These are phyloP conservation scores for Phodopus roborovskii DNA, from an alignment of 2,113 vertebrate species.

Conservation along the genomic window DNA sequence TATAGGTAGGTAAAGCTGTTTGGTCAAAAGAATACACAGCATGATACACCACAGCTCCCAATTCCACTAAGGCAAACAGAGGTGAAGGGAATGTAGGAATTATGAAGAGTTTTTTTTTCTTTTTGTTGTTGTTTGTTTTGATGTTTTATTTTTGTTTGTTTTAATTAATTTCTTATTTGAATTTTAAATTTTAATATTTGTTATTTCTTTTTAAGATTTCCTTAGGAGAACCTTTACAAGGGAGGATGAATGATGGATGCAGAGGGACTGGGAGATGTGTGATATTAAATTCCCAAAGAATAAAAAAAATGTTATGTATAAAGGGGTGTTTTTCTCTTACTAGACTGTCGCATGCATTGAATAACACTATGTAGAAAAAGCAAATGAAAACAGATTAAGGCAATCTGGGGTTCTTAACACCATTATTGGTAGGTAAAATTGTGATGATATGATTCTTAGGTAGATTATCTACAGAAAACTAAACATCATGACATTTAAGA, in stretches of 20 bases:
- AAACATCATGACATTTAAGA: constrained; percentile 12
- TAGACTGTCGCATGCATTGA: background rate
- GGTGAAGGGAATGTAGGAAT: background rate
- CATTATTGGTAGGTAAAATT: background rate
- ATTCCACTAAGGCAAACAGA: background rate
- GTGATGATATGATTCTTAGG: background rate
- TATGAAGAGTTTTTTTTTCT: background rate
- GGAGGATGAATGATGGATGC: background rate
- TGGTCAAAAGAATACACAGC: background rate
- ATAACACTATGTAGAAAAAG: background rate
- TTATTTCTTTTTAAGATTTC: background rate
- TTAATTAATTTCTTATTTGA: background rate
- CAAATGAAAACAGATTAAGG: background rate
- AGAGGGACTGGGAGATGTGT: background rate
- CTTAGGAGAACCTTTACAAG: background rate
- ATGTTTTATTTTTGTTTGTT: background rate
- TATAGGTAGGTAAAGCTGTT: background rate
- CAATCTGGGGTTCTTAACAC: background rate
- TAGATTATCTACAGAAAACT: background rate
- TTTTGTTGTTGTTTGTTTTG: background rate
- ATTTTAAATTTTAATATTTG: background rate
- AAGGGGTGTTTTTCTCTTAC: background rate
- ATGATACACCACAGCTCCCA: background rate
- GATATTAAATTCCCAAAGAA: background rate
- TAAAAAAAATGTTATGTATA: background rate